Evolutionary conservation across 2,797 vertebrate species (phyloP).

Genomic region (Acestrorhynchus altus): DNA sequence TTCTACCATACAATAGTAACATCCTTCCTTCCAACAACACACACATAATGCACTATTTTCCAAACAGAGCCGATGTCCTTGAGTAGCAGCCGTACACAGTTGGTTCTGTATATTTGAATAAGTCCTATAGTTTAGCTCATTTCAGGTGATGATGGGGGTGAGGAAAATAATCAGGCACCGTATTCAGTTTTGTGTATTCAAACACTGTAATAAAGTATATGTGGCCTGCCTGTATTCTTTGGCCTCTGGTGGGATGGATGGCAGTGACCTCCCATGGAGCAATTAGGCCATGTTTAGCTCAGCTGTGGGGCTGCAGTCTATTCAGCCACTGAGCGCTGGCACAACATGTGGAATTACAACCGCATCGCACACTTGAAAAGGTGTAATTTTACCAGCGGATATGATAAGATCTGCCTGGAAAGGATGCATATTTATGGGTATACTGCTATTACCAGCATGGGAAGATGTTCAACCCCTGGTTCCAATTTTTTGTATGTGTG

Average conservation of each 20-base stretch:
- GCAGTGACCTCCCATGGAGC: conserved; percentile 66
- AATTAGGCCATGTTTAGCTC: conserved; percentile 67
- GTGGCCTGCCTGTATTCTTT: conserved; percentile 61
- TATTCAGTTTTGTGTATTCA: conserved; percentile 37
- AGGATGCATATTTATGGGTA: conserved; percentile 56
- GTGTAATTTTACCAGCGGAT: conserved; percentile 60
- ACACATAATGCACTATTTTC: neutral
- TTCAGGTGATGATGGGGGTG: neutral
- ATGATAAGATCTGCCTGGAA: conserved; percentile 60
- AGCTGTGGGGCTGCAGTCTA: conserved; percentile 57
- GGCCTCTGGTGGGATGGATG: conserved; percentile 70
- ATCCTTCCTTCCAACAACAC: neutral
- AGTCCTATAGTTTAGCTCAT: conserved; percentile 8
- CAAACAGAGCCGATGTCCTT: conserved; percentile 25
- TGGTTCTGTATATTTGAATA: conserved; percentile 10
- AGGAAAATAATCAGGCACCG: neutral
- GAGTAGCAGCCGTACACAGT: conserved; percentile 14
- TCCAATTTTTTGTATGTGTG: conserved; percentile 24
- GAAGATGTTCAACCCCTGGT: conserved; percentile 40
- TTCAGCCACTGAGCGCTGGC: conserved; percentile 33
- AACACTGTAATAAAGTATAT: conserved; percentile 61
- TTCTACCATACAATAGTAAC: neutral
- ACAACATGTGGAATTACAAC: conserved; percentile 61
- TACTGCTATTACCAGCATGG: conserved; percentile 53
- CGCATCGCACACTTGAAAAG: conserved; percentile 58